These are phyloP conservation scores for Mnemiopsis leidyi DNA, from an alignment of 37 sponge, comb jelly and placozoan species.

Conservation along the genomic window DNA sequence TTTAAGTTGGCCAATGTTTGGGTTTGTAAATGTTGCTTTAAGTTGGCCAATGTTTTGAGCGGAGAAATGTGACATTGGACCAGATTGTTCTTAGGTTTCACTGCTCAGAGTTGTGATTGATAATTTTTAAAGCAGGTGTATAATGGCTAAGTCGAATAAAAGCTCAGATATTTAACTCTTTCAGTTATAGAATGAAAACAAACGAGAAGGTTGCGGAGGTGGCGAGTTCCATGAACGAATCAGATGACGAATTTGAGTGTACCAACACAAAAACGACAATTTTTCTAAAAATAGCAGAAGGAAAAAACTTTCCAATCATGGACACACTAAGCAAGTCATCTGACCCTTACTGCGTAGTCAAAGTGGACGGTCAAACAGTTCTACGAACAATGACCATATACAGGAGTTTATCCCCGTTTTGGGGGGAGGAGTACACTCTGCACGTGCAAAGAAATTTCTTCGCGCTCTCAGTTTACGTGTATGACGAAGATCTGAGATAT, in stretches of 20 bases:
- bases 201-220: background rate
- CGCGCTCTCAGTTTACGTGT: conserved; percentile 76
- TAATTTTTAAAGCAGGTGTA: no score
- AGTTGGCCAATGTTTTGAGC: no score
- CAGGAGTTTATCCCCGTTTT: conserved; percentile 79
- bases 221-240: conserved; percentile 11
- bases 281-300: conserved; percentile 35
- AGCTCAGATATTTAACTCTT: no score
- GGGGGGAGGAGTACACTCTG: conserved; percentile 89
- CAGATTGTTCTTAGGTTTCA: no score
- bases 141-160: no score
- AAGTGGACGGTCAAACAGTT: conserved; percentile 53
- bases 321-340: conserved; percentile 8
- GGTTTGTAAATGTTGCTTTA: no score
- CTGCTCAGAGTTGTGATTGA: no score
- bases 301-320: conserved; percentile 26
- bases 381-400: conserved; percentile 78
- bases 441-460: conserved; percentile 82
- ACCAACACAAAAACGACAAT: conserved; percentile 17
- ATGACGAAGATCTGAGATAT: conserved; percentile 70
- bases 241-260: conserved; percentile 2
- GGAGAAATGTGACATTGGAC: no score
- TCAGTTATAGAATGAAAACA: no score
- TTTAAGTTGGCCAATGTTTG: no score
- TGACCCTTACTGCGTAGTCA: conserved; percentile 42